Conservation (phyloP, 2,888 invertebrate genomes). For the Oscheius sp. region DNA sequence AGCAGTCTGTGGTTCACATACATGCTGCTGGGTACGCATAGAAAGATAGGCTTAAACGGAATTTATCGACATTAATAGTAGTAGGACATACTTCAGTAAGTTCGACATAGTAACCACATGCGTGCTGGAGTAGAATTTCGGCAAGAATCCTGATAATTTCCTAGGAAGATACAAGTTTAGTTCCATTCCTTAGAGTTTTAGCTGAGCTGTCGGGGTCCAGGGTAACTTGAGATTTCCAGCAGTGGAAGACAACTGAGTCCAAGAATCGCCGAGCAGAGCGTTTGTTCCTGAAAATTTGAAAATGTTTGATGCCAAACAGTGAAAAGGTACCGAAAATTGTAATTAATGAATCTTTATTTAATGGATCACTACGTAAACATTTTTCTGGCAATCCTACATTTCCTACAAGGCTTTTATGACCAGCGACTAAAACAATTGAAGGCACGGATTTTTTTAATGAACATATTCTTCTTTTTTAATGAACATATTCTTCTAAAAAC, state of each 20-base stretch:
- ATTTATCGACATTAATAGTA: too few species aligned
- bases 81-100: background rate
- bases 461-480: too few species aligned
- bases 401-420: background rate
- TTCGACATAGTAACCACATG: background rate
- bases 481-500: background rate
- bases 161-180: background rate
- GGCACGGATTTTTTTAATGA: background rate
- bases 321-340: background rate
- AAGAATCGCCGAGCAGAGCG: background rate
- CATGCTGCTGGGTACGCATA: slow-evolving; percentile 4
- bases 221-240: background rate
- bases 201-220: background rate
- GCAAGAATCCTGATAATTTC: background rate
- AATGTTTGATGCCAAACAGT: background rate
- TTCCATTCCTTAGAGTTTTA: background rate
- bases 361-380: too few species aligned
- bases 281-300: background rate
- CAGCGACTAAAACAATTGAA: background rate
- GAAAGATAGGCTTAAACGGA: background rate
- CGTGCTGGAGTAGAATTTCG: background rate
- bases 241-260: background rate
- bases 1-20: background rate
- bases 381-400: background rate
- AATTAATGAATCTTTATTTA: background rate